Evolutionary conservation across 2,888 invertebrate species (phyloP).

Genomic region (Melinaea menophilus): DNA sequence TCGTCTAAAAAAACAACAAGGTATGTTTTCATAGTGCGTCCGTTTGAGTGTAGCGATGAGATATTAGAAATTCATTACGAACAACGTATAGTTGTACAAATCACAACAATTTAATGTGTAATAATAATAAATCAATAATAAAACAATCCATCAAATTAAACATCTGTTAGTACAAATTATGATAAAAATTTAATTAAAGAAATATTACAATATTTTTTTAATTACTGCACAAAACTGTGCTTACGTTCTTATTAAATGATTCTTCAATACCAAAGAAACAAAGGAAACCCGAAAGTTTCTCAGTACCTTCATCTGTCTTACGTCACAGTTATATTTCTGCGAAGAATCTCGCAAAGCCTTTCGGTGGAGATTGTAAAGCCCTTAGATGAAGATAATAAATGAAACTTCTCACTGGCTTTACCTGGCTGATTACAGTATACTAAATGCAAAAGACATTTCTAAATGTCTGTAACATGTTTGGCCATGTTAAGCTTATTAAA

Average conservation of each 20-base stretch:
- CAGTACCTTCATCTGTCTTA: slow-evolving; percentile 18
- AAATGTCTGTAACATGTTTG: too few species aligned
- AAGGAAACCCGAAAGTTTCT: slow-evolving; percentile 12
- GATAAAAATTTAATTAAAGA: too few species aligned
- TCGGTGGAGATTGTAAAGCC: slow-evolving; percentile 19
- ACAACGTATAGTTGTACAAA: too few species aligned
- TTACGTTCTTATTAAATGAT: not conserved
- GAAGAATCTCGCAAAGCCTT: slow-evolving; percentile 23
- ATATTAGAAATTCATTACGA: too few species aligned
- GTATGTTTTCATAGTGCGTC: slow-evolving; percentile 6
- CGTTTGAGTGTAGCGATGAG: not conserved
- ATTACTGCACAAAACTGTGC: too few species aligned
- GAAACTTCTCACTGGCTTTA: slow-evolving; percentile 14
- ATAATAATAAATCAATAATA: too few species aligned
- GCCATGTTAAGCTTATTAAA: too few species aligned
- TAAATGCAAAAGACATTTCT: not conserved
- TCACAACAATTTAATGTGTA: too few species aligned
- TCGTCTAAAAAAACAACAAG: not conserved
- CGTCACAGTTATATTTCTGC: slow-evolving; percentile 22
- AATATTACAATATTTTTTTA: too few species aligned
- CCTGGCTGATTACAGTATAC: not conserved
- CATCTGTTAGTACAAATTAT: too few species aligned
- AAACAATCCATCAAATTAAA: too few species aligned
- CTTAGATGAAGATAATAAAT: slow-evolving; percentile 20
- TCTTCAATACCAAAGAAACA: not conserved